Evolutionary conservation across 2,888 invertebrate species (phyloP).

Genomic region (Drosophila atripex): DNA sequence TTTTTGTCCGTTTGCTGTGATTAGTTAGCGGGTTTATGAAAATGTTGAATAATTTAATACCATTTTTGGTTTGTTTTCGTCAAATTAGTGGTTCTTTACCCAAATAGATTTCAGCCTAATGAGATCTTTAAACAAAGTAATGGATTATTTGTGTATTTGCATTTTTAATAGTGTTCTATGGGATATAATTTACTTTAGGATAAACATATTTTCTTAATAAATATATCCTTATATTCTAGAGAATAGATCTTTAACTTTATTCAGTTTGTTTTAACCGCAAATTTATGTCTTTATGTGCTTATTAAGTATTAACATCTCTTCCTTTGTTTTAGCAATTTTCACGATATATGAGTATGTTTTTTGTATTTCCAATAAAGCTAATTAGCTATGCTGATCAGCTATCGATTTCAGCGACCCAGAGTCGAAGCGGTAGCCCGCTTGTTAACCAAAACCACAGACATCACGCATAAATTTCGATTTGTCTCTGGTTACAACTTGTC

Average conservation of each 20-base stretch:
- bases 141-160: neutral
- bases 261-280: conserved; percentile 1
- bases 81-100: conserved; percentile 45
- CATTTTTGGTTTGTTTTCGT: conserved; percentile 18
- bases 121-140: conserved; percentile 3
- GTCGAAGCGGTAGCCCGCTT: conserved; percentile 41
- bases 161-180: neutral
- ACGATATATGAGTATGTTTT: conserved; percentile 4
- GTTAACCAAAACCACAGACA: conserved; percentile 43
- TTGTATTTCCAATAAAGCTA: conserved; percentile 17
- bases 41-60: conserved; percentile 61
- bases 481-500: conserved; percentile 50
- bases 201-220: too few species aligned
- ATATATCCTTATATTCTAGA: too few species aligned
- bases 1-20: conserved; percentile 66
- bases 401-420: conserved; percentile 44
- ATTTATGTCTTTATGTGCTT: conserved; percentile 19
- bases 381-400: conserved; percentile 55
- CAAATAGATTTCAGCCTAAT: neutral
- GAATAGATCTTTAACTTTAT: too few species aligned
- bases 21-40: conserved; percentile 57
- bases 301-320: conserved; percentile 1
- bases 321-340: conserved; percentile 27
- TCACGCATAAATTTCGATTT: conserved; percentile 49
- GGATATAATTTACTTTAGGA: too few species aligned